Percentiles rank a stretch among this genome's conserved stretches.
Conservation (phyloP, 2,888 invertebrate genomes). For the Aricia artaxerxes region DNA sequence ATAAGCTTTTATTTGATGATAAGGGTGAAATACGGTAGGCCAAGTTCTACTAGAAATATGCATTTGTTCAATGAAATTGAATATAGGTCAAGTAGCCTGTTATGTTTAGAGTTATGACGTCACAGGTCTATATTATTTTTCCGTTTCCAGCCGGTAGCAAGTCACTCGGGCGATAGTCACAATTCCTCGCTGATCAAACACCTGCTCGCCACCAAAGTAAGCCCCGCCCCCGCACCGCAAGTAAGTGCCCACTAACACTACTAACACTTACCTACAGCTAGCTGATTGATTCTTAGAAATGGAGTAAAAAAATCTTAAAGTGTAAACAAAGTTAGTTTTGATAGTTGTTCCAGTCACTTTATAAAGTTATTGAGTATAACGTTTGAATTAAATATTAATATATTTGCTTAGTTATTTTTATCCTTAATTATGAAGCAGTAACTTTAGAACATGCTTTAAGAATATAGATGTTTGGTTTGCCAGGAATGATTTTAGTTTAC, state of each 20-base stretch:
- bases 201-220: constrained; percentile 95
- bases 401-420: not conserved
- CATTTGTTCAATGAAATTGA: too few species aligned
- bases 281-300: not conserved
- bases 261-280: constrained; percentile 52
- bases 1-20: too few species aligned
- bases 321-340: not conserved
- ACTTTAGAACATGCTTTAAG: not conserved
- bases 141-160: constrained; percentile 52
- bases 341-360: not conserved
- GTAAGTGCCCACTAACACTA: constrained; percentile 76
- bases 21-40: too few species aligned
- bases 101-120: too few species aligned
- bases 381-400: not conserved
- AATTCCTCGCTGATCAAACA: constrained; percentile 95
- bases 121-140: not conserved
- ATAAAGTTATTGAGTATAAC: not conserved
- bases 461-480: not conserved
- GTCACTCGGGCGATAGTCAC: constrained; percentile 67
- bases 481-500: not conserved
- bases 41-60: too few species aligned
- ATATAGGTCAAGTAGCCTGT: too few species aligned
- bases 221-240: constrained; percentile 79
- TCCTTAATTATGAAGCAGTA: not conserved
- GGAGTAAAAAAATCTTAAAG: not conserved